Percentiles rank a stretch among this genome's conserved stretches.
Evolutionary conservation across 2,888 invertebrate species (phyloP).

Genomic region (Lasioglossum marginatum): DNA sequence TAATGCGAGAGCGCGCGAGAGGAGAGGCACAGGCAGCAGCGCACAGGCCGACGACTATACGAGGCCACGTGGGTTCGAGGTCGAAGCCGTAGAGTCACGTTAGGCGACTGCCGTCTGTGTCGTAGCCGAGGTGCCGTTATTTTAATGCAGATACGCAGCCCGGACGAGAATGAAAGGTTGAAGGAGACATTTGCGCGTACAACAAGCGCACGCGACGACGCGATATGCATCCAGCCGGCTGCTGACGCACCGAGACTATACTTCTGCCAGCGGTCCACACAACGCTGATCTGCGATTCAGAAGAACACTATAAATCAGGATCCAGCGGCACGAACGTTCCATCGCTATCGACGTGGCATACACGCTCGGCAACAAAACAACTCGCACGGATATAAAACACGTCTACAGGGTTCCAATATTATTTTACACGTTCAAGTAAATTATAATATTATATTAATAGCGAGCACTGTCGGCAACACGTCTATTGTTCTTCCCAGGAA

Average conservation of each 20-base stretch:
- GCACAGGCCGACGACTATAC: slow-evolving; percentile 45
- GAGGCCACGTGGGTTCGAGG: slow-evolving; percentile 73
- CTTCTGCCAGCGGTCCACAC: slow-evolving; percentile 13
- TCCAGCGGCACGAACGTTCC: background rate
- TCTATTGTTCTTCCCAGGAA: background rate
- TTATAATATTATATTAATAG: background rate
- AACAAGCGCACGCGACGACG: slow-evolving; percentile 30
- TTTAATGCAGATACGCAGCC: slow-evolving; percentile 73
- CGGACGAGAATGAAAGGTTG: slow-evolving; percentile 73
- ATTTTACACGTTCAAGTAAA: background rate
- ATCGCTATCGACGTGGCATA: background rate
- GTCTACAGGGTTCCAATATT: background rate
- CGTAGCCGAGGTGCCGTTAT: slow-evolving; percentile 74
- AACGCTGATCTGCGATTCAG: background rate
- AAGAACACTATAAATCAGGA: background rate
- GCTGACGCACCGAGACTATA: slow-evolving; percentile 23
- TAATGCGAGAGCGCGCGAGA: slow-evolving; percentile 45
- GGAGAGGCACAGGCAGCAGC: slow-evolving; percentile 5
- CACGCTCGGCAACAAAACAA: background rate
- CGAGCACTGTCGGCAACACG: background rate
- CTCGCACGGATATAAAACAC: background rate
- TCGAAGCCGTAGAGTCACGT: slow-evolving; percentile 72
- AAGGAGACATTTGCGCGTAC: slow-evolving; percentile 68
- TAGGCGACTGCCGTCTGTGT: slow-evolving; percentile 69
- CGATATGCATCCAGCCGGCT: slow-evolving; percentile 35